Conservation (phyloP, 2,797 vertebrate species). For the Astyanax mexicanus region DNA sequence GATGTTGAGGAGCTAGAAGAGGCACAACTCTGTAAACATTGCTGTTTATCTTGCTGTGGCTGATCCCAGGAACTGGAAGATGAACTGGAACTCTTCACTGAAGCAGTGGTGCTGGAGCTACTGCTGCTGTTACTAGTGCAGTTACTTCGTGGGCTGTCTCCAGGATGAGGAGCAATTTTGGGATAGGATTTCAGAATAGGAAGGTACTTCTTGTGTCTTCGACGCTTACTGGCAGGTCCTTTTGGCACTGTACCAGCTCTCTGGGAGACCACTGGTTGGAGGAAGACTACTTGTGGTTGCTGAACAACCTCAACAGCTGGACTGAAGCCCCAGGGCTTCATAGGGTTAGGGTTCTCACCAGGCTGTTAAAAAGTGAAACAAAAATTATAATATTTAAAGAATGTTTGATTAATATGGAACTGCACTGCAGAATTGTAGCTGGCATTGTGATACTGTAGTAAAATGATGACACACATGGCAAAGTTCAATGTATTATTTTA, state of each 20-base stretch:
- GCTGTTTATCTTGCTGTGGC: conserved; percentile 62
- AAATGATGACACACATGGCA: too few relatives aligned
- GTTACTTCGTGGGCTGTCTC: conserved; percentile 74
- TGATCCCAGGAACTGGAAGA: conserved; percentile 61
- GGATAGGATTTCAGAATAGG: conserved; percentile 91
- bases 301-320: conserved; percentile 76
- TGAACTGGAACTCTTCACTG: conserved; percentile 59
- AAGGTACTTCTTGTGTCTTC: conserved; percentile 85
- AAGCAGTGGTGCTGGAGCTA: conserved; percentile 54
- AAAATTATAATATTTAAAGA: not conserved
- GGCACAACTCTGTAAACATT: conserved; percentile 45
- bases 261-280: conserved; percentile 80
- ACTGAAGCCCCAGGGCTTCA: conserved; percentile 86
- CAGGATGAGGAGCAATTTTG: conserved; percentile 91
- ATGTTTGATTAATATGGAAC: too few relatives aligned
- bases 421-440: too few relatives aligned
- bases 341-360: conserved; percentile 73
- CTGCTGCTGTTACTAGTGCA: conserved; percentile 61
- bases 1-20: conserved; percentile 50
- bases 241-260: conserved; percentile 67
- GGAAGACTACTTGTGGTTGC: conserved; percentile 85
- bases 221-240: conserved; percentile 75
- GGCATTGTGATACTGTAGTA: not conserved
- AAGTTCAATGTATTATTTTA: not conserved
- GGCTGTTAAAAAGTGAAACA: conserved; percentile 63